Evolutionary conservation across 2,797 vertebrate genomes (phyloP), one percentile per base, ranked within the genome.

Genomic region (Rhinophrynus dorsalis): DNA sequence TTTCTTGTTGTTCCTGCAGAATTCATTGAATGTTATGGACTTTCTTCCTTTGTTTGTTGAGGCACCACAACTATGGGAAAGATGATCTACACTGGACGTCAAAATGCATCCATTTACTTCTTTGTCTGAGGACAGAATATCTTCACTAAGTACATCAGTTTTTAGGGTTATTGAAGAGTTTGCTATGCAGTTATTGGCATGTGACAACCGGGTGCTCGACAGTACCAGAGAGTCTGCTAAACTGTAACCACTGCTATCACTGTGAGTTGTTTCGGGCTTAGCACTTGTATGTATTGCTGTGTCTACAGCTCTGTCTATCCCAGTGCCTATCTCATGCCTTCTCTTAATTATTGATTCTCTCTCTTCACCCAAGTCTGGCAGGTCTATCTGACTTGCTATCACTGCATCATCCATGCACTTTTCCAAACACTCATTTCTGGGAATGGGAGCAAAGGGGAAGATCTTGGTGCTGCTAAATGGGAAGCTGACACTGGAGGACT

Each of bases 201-300:
- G 24, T 10, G 68, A 74, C 2, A 79, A 15, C 2, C 54, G 56
- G 5, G 77, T 81, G 44, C 76, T 80, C 6, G 62, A 77, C 12
- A 80, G 51, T 7, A 74, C 15, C 0, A 3, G 6, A n/a, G 3
- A 21, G 6, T 55, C 13, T 4, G 13, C 7, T 9, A 60, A 1
- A 42, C 12, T 18, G 6, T 9, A n/a, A 12, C 15, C 35, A 42
- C n/a, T 26, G 26, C 15, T 11, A 20, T 42, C 15, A 60, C 10
- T n/a, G 4, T 15, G 13, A 13, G 15, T 29, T 2, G 24, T 27
- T n/a, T 27, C 23, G 4, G 11, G 3, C 6, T 27, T 27, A 6
- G 5, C 29, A 50, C 7, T 62, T 8, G 5, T 8, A n/a, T 15
- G 30, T 20, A 35, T 18, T 18, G 37, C 3, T 38, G 37, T n/a